phyloP scores from a whole-genome alignment of 92 coral and sea anemone genomes.

The Zoanthus solanderi region DNA sequence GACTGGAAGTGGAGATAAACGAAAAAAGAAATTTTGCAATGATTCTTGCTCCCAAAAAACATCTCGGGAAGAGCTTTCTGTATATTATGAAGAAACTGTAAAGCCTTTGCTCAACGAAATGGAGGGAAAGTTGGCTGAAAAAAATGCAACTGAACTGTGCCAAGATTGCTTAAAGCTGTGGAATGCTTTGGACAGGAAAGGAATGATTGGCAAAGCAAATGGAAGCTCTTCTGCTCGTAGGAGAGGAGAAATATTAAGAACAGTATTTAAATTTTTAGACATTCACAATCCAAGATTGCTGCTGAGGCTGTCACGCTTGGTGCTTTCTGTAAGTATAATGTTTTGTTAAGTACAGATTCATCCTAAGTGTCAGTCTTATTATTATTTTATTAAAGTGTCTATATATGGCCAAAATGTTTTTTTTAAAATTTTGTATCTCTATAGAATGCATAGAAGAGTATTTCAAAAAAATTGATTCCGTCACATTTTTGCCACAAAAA shows the following conservation, averaged over 20 bases:
- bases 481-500: too few species aligned
- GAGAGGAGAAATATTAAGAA: conserved; percentile 91
- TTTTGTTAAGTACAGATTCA: not conserved
- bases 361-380: not conserved
- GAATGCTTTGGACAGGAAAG: conserved; percentile 74
- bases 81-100: conserved; percentile 83
- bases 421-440: too few species aligned
- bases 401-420: too few species aligned
- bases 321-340: conserved; percentile 79
- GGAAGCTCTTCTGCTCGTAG: conserved; percentile 85
- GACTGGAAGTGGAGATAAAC: conserved; percentile 72
- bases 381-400: too few species aligned
- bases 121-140: conserved; percentile 80
- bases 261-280: conserved; percentile 91
- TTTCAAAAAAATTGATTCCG: too few species aligned
- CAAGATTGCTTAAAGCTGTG: conserved; percentile 88
- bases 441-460: too few species aligned
- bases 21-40: conserved; percentile 61
- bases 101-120: conserved; percentile 86
- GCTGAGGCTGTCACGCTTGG: conserved; percentile 88
- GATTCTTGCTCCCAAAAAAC: conserved; percentile 63
- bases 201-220: conserved; percentile 84
- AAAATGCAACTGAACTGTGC: conserved; percentile 74
- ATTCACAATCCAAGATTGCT: conserved; percentile 86
- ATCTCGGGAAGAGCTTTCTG: conserved; percentile 74